Base-by-base conservation (phyloP, 2,888 invertebrate genomes). In the Disparrhopalites patrizii region DNA sequence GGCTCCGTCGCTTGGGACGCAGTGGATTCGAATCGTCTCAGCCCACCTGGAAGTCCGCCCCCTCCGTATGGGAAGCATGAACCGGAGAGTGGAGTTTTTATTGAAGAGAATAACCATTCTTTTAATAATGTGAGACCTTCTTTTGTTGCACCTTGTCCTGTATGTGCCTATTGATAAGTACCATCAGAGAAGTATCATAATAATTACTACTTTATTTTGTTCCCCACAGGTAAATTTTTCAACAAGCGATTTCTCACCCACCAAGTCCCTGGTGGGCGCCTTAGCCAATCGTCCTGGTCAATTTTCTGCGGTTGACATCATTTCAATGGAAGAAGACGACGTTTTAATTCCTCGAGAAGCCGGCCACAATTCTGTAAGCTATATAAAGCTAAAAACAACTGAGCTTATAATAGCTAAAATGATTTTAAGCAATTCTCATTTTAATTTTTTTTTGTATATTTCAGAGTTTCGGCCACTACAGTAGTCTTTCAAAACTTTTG, bases 261-360 rank as follows among this genome's bases (percentile, higher is more conserved):
- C 69, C 38, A 70, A 71, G 64, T 52, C 68, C 47, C 57, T 31
- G 7, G 64, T 58, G 18, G 70, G 71, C 66, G 68, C 67, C 62
- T 66, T 71, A 67, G 54, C 66, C 23, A 55, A 51, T 55, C 38
- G 67, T 57, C 50, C 56, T 28, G 68, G 62, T 65, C 60, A 56
- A 40, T 66, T 69, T 64, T 67, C 70, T 62, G 66, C 68, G 4
- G 67, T 68, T 54, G 74, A 75, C 52, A 94, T 95, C 67, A 92
- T 95, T 77, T 93, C 93, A 18, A 94, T 95, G 91, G 95, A 96
- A 79, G 95, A 95, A 77, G 95, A 95, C 77, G 94, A 94, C 76
- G 70, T 71, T 18, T 69, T 71, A 30, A 55, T 57, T 63, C 51
- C 51, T 13, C 57, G 51, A 23, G 67, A 67, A 51, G 51, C 36